These are phyloP conservation scores for Hydriomena furcata DNA, from an alignment of 2,888 invertebrate genomes.

Conservation along the genomic window DNA sequence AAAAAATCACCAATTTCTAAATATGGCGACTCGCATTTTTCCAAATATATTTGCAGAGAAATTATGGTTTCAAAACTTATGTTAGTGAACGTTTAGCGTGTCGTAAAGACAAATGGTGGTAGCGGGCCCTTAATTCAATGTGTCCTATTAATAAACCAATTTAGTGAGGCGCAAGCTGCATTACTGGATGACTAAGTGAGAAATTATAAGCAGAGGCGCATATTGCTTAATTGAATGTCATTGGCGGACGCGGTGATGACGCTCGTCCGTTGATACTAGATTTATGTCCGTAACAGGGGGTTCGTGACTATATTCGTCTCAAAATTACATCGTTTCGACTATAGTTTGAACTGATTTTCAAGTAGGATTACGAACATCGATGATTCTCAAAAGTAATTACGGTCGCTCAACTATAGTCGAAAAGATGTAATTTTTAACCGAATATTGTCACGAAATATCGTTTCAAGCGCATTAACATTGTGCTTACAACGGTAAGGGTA, in stretches of 20 bases:
- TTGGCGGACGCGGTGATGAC: conserved; percentile 25
- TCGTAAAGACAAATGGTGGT: conserved; percentile 25
- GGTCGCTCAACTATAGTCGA: too few species aligned
- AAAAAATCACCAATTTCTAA: too few species aligned
- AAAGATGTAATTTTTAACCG: too few species aligned
- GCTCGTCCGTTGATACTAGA: conserved; percentile 29
- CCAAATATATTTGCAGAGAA: neutral
- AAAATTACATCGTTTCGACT: too few species aligned
- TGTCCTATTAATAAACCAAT: conserved; percentile 40
- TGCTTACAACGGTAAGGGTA: too few species aligned
- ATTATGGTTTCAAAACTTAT: neutral
- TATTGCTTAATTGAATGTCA: conserved; percentile 44
- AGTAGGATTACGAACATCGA: too few species aligned
- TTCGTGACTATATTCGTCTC: too few species aligned
- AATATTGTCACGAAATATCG: too few species aligned
- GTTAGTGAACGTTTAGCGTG: conserved; percentile 3
- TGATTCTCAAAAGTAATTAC: too few species aligned
- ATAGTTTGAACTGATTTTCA: too few species aligned
- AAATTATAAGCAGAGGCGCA: conserved; percentile 43
- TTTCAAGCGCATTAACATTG: too few species aligned
- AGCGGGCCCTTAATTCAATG: conserved; percentile 32
- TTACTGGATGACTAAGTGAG: conserved; percentile 44
- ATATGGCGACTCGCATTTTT: too few species aligned
- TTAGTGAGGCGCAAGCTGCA: conserved; percentile 41
- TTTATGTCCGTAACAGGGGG: conserved; percentile 30